Evolutionary conservation across 1,140 invertebrate genomes (phyloP), one percentile per base, ranked within the genome.

Genomic region (Macrocentrus cingulum): DNA sequence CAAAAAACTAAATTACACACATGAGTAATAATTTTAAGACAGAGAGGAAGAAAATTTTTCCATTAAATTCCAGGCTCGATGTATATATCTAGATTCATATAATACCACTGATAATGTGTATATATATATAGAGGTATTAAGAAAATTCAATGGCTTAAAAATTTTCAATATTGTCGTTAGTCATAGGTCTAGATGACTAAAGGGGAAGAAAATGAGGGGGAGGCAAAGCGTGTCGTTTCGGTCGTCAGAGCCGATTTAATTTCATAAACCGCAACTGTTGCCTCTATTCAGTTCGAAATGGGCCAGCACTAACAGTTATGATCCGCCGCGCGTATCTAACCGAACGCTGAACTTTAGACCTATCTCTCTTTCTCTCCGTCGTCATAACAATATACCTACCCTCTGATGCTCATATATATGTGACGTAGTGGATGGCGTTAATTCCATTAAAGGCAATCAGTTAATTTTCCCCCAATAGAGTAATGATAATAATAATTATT

Each of bases 231-330:
- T 70, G 65, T 69, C 65, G 65, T 72, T 73, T 63, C 63, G 59
- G 46, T 65, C 66, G 63, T 71, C 63, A 54, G 65, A 69, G 61
- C 64, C 69, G 65, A 77, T 73, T 77, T 76, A 75, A 79, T 79
- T 78, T 78, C 76, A 77, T 79, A 80, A 79, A 80, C 76, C 76
- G 72, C 77, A 79, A 80, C 76, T 79, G 75, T 77, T 79, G 66
- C 75, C 74, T 69, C 72, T 70, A 76, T 76, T 76, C 67, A 66
- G 64, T 69, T 67, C 60, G 64, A 74, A 75, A 75, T 67, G 66
- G 69, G 63, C 58, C 66, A 66, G 63, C 65, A 66, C 68, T 73
- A 73, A 76, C 66, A 66, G 68, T 76, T 77, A 76, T 71, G 66
- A 72, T 73, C 66, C 60, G 64, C 58, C 39, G 58, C 37, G 46